Conservation (phyloP, 2,113 vertebrate genomes). For the Chloroceryle aenea region DNA sequence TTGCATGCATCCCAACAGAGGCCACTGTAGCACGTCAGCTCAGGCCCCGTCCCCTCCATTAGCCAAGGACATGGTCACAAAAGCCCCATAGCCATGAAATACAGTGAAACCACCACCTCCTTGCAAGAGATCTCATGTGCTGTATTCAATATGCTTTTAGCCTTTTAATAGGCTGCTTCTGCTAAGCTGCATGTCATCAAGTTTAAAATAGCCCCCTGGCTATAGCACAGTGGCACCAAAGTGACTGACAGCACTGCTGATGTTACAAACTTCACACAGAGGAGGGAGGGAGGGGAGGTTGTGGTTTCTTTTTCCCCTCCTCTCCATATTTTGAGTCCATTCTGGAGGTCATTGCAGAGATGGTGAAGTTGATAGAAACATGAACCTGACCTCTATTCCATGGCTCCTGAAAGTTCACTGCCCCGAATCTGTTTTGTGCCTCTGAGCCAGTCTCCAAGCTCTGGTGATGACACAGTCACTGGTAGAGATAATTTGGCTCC, state of each 20-base stretch:
- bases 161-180: background rate
- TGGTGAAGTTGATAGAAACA: background rate
- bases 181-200: background rate
- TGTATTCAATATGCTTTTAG: background rate
- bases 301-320: background rate
- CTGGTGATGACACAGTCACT: constrained; percentile 25
- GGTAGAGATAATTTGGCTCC: constrained; percentile 41
- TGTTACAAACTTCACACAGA: background rate
- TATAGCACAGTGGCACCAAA: background rate
- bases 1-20: background rate
- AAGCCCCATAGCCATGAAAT: background rate
- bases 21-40: background rate
- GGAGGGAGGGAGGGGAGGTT: too few species aligned
- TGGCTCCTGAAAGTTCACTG: background rate
- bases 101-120: background rate
- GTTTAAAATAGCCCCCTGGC: fast-evolving
- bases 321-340: background rate
- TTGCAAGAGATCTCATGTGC: background rate
- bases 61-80: background rate
- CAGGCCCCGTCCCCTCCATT: background rate
- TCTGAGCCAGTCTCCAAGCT: background rate
- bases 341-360: background rate
- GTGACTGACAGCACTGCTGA: background rate
- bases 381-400: background rate
- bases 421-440: background rate